phyloP scores from a whole-genome alignment of 2,113 vertebrate species.

The Psephotus haematonotus region DNA sequence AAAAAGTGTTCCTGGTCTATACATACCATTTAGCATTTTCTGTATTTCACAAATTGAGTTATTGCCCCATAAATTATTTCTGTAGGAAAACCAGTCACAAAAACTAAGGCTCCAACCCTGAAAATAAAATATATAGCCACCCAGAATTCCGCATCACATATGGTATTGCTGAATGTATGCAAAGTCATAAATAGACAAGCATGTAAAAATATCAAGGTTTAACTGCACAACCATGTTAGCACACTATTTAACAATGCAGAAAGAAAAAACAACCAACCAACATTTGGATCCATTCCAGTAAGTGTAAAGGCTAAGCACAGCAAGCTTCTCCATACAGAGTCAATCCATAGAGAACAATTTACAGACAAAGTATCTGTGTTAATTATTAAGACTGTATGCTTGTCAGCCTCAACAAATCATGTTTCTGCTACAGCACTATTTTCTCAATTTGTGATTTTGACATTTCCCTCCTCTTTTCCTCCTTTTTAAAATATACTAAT shows the following conservation, averaged over 20 bases:
- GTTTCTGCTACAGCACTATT: neutral
- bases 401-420: neutral
- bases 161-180: neutral
- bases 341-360: neutral
- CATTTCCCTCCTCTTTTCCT: neutral
- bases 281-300: neutral
- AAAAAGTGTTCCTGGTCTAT: neutral
- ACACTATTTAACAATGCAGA: neutral
- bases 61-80: neutral
- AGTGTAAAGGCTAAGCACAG: neutral
- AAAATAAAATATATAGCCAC: neutral
- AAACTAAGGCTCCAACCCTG: neutral
- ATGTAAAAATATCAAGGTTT: neutral
- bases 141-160: neutral
- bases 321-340: neutral
- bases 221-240: neutral
- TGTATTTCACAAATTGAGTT: neutral
- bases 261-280: neutral
- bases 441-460: neutral
- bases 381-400: neutral
- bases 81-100: neutral
- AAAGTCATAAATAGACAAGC: neutral
- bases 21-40: neutral
- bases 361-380: neutral
- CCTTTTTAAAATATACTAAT: neutral